These are phyloP conservation scores for Congeria kusceri DNA, from an alignment of 2,888 invertebrate genomes.

Conservation along the genomic window DNA sequence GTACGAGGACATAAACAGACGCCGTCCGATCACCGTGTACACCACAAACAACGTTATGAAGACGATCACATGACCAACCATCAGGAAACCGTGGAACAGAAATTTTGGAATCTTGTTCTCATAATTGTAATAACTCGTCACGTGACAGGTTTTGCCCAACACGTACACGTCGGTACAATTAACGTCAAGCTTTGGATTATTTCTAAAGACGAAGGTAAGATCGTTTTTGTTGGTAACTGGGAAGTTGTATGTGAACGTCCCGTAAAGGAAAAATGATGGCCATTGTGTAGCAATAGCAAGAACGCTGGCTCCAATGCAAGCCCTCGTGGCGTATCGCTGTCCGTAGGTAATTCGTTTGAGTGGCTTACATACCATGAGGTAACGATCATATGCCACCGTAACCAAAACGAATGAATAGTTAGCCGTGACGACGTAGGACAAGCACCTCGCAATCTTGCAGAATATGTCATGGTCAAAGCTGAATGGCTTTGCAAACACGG, in stretches of 20 bases:
- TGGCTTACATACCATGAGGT: slow-evolving; percentile 54
- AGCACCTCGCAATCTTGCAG: slow-evolving; percentile 51
- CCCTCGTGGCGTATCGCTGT: slow-evolving; percentile 34
- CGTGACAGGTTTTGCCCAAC: slow-evolving; percentile 41
- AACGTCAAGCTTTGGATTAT: neutral
- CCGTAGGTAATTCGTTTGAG: slow-evolving; percentile 46
- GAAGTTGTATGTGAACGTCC: slow-evolving; percentile 30
- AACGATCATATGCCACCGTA: slow-evolving; percentile 55
- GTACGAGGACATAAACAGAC: slow-evolving; percentile 42
- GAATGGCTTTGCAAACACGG: slow-evolving; percentile 35
- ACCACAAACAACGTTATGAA: slow-evolving; percentile 30
- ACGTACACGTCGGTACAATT: neutral
- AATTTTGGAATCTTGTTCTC: slow-evolving; percentile 30
- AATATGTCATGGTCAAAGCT: slow-evolving; percentile 51
- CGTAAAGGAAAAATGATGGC: slow-evolving; percentile 55
- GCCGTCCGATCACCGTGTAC: slow-evolving; percentile 50
- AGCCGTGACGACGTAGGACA: slow-evolving; percentile 42
- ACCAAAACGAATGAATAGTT: slow-evolving; percentile 57
- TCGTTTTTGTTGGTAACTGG: slow-evolving; percentile 2
- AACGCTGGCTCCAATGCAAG: slow-evolving; percentile 42
- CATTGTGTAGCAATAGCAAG: slow-evolving; percentile 38
- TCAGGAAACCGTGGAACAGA: slow-evolving; percentile 48
- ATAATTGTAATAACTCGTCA: slow-evolving; percentile 42
- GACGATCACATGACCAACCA: slow-evolving; percentile 49
- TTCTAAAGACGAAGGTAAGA: neutral